phyloP scores from a whole-genome alignment of 2,113 vertebrate species.

The Bos javanicus region DNA sequence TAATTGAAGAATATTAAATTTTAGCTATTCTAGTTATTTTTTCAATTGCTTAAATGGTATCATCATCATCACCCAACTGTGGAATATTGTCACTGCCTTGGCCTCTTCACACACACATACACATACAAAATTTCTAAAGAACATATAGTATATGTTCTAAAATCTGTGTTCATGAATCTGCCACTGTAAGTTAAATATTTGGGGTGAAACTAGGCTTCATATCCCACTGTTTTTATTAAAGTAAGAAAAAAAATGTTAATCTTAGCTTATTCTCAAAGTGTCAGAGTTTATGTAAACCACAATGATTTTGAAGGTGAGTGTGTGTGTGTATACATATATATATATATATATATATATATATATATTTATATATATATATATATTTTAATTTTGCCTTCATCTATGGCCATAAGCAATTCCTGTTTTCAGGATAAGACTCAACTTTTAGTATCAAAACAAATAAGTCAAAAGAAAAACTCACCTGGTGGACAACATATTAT shows the following conservation, averaged over 20 bases:
- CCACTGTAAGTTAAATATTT: background rate
- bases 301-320: background rate
- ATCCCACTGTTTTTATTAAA: background rate
- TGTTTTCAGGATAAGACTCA: background rate
- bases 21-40: background rate
- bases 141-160: background rate
- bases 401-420: background rate
- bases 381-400: background rate
- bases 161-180: background rate
- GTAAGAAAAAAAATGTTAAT: background rate
- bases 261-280: background rate
- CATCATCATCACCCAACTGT: background rate
- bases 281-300: background rate
- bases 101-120: background rate
- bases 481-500: background rate
- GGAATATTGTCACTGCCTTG: fast-evolving
- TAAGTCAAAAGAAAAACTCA: background rate
- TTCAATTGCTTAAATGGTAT: background rate
- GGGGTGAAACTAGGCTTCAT: fast-evolving
- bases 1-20: background rate
- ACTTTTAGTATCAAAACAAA: background rate
- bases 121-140: background rate
- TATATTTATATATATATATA: background rate
- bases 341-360: background rate
- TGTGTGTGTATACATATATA: too few relatives aligned